phyloP scores from a whole-genome alignment of 2,888 invertebrate species.

The Halocaridina rubra region DNA sequence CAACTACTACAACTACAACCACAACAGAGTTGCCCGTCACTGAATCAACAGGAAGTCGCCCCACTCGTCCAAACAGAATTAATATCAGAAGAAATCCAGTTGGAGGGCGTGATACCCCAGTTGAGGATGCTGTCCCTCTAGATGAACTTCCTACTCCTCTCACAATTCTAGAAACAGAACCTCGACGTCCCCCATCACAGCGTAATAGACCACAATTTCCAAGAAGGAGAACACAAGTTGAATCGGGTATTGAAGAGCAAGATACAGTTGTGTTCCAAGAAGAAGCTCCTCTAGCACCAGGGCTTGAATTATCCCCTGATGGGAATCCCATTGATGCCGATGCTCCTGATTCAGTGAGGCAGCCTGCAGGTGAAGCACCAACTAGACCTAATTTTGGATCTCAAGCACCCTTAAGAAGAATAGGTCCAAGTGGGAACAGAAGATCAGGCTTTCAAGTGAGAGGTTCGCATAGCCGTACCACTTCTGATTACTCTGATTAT shows the following conservation, averaged over 20 bases:
- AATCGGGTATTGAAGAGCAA: not conserved
- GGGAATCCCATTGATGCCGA: not conserved
- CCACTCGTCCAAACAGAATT: not conserved
- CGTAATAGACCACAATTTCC: constrained; percentile 1
- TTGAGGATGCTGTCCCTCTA: not conserved
- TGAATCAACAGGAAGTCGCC: not conserved
- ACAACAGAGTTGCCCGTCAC: not conserved
- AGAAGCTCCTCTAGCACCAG: not conserved
- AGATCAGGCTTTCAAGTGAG: not conserved
- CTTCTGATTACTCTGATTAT: constrained; percentile 25
- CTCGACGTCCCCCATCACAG: not conserved
- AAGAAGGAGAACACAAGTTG: not conserved
- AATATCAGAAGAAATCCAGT: constrained; percentile 18
- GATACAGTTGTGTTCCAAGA: not conserved
- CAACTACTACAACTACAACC: constrained; percentile 7
- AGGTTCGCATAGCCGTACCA: too few species aligned
- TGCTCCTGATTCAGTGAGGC: not conserved
- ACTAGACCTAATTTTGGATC: not conserved
- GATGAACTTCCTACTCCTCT: not conserved
- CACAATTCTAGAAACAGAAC: not conserved
- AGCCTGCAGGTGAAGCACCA: not conserved
- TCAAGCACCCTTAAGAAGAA: not conserved
- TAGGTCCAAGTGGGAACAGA: not conserved
- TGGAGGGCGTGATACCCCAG: not conserved
- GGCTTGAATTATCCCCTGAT: not conserved